Evolutionary conservation across 2,797 vertebrate species (phyloP).

Genomic region (Trachops cirrhosus): DNA sequence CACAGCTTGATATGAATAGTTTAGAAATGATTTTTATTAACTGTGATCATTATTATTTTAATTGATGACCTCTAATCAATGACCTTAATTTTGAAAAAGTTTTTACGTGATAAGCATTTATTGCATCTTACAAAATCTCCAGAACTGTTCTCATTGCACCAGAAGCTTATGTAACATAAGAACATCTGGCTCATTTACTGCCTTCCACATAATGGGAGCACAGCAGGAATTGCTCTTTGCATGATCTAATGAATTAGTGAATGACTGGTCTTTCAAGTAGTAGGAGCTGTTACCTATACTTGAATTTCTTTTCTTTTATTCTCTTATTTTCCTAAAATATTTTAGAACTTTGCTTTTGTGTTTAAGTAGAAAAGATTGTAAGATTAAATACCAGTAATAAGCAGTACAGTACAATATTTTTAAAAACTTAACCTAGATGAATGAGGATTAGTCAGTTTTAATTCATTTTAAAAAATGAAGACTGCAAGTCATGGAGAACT

Average conservation of each 20-base stretch:
- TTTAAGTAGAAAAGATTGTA: constrained; percentile 16
- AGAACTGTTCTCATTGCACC: background rate
- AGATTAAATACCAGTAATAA: background rate
- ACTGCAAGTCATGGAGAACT: background rate
- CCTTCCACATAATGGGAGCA: background rate
- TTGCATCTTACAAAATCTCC: background rate
- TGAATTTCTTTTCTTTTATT: background rate
- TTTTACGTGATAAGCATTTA: background rate
- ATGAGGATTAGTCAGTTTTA: background rate
- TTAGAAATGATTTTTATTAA: background rate
- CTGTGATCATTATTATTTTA: constrained; percentile 24
- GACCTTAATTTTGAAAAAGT: background rate
- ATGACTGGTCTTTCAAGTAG: background rate
- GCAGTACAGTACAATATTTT: background rate
- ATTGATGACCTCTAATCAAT: background rate
- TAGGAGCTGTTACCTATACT: background rate
- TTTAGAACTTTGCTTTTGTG: background rate
- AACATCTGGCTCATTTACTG: background rate
- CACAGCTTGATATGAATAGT: constrained; percentile 15
- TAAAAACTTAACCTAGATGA: background rate
- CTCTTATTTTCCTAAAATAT: background rate
- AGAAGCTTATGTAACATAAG: background rate
- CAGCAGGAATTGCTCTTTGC: background rate
- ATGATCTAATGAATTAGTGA: background rate
- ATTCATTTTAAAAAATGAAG: background rate